Conservation (phyloP, 2,113 vertebrate species). For the Ivindomyrus marchei region DNA sequence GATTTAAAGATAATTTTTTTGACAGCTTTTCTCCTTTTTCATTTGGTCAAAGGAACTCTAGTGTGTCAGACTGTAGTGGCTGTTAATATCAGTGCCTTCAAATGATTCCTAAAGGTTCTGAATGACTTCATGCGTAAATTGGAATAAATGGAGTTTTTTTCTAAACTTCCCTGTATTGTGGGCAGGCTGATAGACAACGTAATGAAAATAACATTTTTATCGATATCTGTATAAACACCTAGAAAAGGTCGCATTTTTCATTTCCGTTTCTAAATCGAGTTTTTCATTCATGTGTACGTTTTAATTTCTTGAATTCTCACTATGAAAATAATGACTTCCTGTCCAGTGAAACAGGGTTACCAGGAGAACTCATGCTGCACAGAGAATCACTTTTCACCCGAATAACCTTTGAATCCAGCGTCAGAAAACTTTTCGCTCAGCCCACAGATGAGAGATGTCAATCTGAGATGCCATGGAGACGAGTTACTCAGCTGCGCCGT, state of each 20-base stretch:
- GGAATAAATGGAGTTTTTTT: neutral
- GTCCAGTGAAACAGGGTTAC: neutral
- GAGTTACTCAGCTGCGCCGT: constrained; percentile 18
- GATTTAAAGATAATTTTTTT: constrained; percentile 10
- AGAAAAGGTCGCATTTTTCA: neutral
- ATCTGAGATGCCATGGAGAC: constrained; percentile 16
- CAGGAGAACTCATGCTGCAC: constrained; percentile 7
- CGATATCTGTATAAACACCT: neutral
- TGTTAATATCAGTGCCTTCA: neutral
- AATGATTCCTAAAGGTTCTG: neutral
- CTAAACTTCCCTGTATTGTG: neutral
- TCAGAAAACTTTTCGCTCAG: constrained; percentile 63
- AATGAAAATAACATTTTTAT: neutral
- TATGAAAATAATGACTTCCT: neutral
- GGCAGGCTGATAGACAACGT: neutral
- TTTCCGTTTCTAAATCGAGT: neutral
- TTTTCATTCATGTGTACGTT: neutral
- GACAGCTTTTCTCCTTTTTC: neutral
- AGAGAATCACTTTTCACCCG: constrained; percentile 59
- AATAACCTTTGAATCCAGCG: constrained; percentile 62
- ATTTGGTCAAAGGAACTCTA: neutral
- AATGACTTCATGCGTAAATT: neutral
- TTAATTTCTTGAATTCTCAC: neutral
- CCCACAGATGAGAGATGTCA: constrained; percentile 49
- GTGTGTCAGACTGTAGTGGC: neutral